These are phyloP conservation scores for Oncorhynchus kisutch DNA, from an alignment of 2,113 vertebrate species.

Conservation along the genomic window DNA sequence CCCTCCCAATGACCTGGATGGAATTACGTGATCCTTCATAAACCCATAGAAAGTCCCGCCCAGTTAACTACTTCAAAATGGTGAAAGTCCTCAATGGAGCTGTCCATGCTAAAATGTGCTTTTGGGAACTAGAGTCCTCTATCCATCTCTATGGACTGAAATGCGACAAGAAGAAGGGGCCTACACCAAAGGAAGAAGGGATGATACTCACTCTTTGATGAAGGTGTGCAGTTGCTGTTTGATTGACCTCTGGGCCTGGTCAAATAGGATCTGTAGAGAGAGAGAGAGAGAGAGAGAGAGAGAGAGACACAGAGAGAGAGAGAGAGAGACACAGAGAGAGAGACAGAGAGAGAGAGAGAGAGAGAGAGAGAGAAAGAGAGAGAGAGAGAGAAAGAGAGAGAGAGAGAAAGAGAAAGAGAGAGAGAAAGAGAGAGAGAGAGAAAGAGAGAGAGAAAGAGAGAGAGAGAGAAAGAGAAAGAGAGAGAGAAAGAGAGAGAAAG, in stretches of 20 bases:
- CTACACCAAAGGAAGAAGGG: constrained; percentile 21
- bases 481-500: accelerated
- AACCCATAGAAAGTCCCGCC: too few relatives aligned
- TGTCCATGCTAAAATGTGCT: too few relatives aligned
- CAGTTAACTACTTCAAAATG: too few relatives aligned
- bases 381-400: neutral
- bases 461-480: too few relatives aligned
- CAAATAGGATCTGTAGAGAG: constrained; percentile 90
- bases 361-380: neutral
- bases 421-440: neutral
- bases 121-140: too few relatives aligned
- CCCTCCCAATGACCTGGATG: too few relatives aligned
- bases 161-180: neutral
- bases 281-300: constrained; percentile 17
- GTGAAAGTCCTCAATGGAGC: too few relatives aligned
- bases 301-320: accelerated
- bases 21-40: too few relatives aligned
- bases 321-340: constrained; percentile 5
- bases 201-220: constrained; percentile 93
- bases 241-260: constrained; percentile 97
- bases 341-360: neutral
- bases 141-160: too few relatives aligned
- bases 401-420: constrained; percentile 15
- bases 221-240: constrained; percentile 94
- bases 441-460: constrained; percentile 1